Evolutionary conservation across 2,888 invertebrate species (phyloP).

Genomic region (Alentia gelatinosa): DNA sequence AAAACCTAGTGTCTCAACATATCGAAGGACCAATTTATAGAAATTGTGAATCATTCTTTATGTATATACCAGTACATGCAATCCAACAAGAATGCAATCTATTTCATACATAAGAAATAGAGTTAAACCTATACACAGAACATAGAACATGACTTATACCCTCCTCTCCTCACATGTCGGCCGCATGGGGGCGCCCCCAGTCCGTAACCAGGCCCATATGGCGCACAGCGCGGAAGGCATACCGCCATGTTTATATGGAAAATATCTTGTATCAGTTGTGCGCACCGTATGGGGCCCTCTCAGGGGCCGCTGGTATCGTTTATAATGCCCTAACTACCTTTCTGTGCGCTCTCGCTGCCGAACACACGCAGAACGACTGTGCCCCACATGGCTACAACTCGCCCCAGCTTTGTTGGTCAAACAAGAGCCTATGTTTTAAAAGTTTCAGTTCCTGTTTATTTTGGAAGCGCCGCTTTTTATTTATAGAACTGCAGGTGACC

Average conservation of each 20-base stretch:
- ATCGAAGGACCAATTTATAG: too few species aligned
- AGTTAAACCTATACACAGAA: too few species aligned
- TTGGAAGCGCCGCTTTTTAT: conserved; percentile 25
- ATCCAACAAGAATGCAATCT: too few species aligned
- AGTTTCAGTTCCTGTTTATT: conserved; percentile 50
- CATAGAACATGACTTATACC: too few species aligned
- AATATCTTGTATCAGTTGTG: conserved; percentile 53
- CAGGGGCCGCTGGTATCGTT: conserved; percentile 22
- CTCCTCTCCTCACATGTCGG: not conserved
- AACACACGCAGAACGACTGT: conserved; percentile 12
- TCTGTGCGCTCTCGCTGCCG: not conserved
- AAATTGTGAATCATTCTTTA: too few species aligned
- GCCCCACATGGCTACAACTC: conserved; percentile 25
- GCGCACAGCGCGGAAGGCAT: not conserved
- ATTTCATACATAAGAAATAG: too few species aligned
- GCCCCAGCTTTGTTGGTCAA: conserved; percentile 46
- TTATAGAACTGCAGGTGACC: not conserved
- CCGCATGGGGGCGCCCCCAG: not conserved
- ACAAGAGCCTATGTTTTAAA: conserved; percentile 35
- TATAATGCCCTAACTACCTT: conserved; percentile 52
- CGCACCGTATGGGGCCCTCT: conserved; percentile 6
- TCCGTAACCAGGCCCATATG: conserved; percentile 33
- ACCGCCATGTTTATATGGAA: conserved; percentile 48
- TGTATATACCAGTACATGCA: too few species aligned
- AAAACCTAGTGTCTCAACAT: too few species aligned